These are phyloP conservation scores for Diaperis boleti DNA, from an alignment of 2,888 invertebrate genomes.

Conservation along the genomic window DNA sequence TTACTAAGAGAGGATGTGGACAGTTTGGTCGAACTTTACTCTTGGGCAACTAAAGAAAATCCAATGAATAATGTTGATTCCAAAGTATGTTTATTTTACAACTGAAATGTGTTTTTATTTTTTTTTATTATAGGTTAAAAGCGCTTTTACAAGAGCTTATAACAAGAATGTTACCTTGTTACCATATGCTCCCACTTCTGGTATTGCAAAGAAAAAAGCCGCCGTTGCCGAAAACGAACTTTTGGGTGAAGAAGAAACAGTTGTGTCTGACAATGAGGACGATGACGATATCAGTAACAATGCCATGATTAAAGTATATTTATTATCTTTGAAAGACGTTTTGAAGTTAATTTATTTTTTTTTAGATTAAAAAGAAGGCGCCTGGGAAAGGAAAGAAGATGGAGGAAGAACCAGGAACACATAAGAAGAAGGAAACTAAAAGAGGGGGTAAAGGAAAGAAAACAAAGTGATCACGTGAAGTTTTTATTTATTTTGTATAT, in stretches of 20 bases:
- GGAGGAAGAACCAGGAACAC: conserved; percentile 11
- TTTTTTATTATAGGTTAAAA: conserved; percentile 77
- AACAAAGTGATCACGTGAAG: neutral
- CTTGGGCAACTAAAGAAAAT: conserved; percentile 85
- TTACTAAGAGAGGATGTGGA: conserved; percentile 93
- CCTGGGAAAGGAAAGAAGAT: conserved; percentile 8
- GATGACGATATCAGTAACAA: conserved; percentile 76
- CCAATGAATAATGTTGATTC: conserved; percentile 81
- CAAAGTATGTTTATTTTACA: conserved; percentile 64
- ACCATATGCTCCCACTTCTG: conserved; percentile 79
- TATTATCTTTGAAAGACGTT: neutral
- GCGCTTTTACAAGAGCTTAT: conserved; percentile 92
- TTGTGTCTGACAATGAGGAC: conserved; percentile 64
- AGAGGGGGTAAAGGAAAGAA: conserved; percentile 16
- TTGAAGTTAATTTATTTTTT: neutral
- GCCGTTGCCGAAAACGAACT: conserved; percentile 62
- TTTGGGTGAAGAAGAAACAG: conserved; percentile 57
- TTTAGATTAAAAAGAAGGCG: conserved; percentile 25
- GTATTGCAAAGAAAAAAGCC: conserved; percentile 73
- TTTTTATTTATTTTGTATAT: neutral
- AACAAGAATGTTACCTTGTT: conserved; percentile 86
- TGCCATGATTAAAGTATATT: conserved; percentile 81
- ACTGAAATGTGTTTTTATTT: conserved; percentile 33
- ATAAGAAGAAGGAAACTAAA: conserved; percentile 15
- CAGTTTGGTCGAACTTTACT: conserved; percentile 84